A percentile compares a stretch with the other conserved stretches of the same genome.
These are phyloP conservation scores for Oxystoma pomonae DNA, from an alignment of 2,888 invertebrate genomes.

Conservation along the genomic window DNA sequence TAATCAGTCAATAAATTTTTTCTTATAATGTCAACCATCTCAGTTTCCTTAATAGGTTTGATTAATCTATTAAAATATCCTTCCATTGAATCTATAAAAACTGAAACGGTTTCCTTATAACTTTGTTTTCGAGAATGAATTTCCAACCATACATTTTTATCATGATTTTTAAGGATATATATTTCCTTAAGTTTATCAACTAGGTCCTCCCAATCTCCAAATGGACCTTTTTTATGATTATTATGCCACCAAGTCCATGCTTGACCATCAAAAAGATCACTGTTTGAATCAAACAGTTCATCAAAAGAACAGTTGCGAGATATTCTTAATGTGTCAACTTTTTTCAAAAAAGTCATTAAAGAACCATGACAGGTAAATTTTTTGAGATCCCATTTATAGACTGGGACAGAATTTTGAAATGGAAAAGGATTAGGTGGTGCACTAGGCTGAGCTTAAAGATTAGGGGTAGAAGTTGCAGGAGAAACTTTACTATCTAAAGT, in stretches of 20 bases:
- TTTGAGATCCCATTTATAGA: no score
- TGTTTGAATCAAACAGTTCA: conserved; percentile 2
- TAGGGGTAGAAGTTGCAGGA: no score
- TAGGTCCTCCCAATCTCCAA: conserved; percentile 7
- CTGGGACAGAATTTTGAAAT: no score
- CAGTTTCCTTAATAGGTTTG: neutral
- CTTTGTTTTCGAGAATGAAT: neutral
- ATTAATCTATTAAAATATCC: neutral
- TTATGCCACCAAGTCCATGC: conserved; percentile 7
- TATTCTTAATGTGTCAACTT: conserved; percentile 4
- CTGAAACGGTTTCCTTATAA: neutral
- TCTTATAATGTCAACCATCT: conserved; percentile 2
- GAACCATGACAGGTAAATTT: no score
- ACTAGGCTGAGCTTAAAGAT: no score
- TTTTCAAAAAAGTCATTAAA: conserved; percentile 7
- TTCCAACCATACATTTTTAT: no score
- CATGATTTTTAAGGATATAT: neutral
- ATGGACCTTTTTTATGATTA: neutral
- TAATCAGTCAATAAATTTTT: conserved; percentile 8
- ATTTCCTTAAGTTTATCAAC: neutral
- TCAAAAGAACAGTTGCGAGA: conserved; percentile 1
- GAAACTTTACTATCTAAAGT: no score
- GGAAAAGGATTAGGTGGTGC: no score
- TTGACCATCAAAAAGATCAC: conserved; percentile 4
- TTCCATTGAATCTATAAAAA: conserved; percentile 7